A percentile compares a stretch with the other conserved stretches of the same genome.
phyloP scores from a whole-genome alignment of 2,797 vertebrate genomes.

The Gobionotothen gibberifrons region DNA sequence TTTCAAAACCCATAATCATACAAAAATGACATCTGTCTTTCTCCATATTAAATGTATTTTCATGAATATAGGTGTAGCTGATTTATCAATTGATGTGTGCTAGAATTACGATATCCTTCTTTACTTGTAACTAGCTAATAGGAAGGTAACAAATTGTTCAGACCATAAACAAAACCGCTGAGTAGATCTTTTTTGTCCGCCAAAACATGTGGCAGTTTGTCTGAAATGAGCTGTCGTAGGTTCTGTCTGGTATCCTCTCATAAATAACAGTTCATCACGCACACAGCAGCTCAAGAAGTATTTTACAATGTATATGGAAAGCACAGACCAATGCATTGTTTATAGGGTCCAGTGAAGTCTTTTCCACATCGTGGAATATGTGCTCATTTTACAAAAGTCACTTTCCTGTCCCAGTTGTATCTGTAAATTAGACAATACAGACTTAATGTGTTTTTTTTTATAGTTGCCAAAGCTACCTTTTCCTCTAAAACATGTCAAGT shows the following conservation, averaged over 20 bases:
- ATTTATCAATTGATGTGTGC: not conserved
- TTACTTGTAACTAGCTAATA: not conserved
- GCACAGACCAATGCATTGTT: not conserved
- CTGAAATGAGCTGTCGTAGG: constrained; percentile 3
- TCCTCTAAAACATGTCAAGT: not conserved
- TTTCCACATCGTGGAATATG: not conserved
- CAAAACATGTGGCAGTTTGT: constrained; percentile 11
- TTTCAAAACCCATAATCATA: not conserved
- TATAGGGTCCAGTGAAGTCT: not conserved
- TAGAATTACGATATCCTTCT: constrained; percentile 1
- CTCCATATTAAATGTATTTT: not conserved
- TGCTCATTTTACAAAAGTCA: not conserved
- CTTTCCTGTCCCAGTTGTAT: not conserved
- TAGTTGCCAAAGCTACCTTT: not conserved
- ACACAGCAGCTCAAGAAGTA: not conserved
- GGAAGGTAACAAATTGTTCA: constrained; percentile 18
- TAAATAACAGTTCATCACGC: constrained; percentile 16
- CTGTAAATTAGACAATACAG: not conserved
- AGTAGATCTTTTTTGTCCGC: constrained; percentile 12
- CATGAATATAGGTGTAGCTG: not conserved
- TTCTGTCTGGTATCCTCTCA: constrained; percentile 3
- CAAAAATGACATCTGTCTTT: not conserved
- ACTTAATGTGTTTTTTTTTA: not conserved
- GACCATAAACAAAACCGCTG: constrained; percentile 14
- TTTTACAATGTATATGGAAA: not conserved